These are phyloP conservation scores for Oryctes rhinoceros DNA, from an alignment of 1,140 invertebrate genomes.

Conservation along the genomic window DNA sequence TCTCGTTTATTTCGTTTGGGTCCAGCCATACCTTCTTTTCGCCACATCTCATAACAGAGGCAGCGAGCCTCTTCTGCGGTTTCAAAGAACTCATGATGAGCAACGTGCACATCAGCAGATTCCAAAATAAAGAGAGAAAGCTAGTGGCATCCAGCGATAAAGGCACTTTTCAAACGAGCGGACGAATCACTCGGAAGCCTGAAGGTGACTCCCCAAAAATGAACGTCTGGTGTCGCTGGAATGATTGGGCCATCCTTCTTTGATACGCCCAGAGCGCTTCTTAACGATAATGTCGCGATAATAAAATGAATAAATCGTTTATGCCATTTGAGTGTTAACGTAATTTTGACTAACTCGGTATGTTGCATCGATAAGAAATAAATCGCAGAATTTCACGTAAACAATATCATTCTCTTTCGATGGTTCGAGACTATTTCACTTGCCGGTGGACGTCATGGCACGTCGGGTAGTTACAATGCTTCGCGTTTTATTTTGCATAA, in stretches of 20 bases:
- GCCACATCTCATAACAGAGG: constrained; percentile 98
- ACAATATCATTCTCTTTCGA: too few relatives aligned
- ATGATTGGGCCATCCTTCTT: constrained; percentile 22
- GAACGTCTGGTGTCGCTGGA: constrained; percentile 21
- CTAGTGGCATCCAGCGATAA: too few relatives aligned
- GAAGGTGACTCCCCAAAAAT: constrained; percentile 42
- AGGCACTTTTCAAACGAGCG: constrained; percentile 38
- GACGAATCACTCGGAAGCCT: neutral
- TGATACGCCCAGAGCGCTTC: too few relatives aligned
- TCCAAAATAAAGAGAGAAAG: too few relatives aligned
- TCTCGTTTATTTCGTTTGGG: constrained; percentile 99
- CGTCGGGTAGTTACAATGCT: neutral
- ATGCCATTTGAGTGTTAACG: too few relatives aligned
- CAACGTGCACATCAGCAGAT: too few relatives aligned
- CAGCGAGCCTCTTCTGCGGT: constrained; percentile 97
- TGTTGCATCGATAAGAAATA: too few relatives aligned
- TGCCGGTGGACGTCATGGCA: neutral
- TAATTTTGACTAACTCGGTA: too few relatives aligned
- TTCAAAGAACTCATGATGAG: constrained; percentile 85
- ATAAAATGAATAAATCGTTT: too few relatives aligned
- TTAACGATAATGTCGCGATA: constrained; percentile 6
- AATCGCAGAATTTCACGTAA: too few relatives aligned
- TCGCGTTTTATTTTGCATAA: constrained; percentile 14
- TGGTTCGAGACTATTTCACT: too few relatives aligned
- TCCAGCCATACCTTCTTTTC: constrained; percentile 99